Evolutionary conservation across 2,113 vertebrate species (phyloP).

Genomic region (Pseudopodoces humilis): DNA sequence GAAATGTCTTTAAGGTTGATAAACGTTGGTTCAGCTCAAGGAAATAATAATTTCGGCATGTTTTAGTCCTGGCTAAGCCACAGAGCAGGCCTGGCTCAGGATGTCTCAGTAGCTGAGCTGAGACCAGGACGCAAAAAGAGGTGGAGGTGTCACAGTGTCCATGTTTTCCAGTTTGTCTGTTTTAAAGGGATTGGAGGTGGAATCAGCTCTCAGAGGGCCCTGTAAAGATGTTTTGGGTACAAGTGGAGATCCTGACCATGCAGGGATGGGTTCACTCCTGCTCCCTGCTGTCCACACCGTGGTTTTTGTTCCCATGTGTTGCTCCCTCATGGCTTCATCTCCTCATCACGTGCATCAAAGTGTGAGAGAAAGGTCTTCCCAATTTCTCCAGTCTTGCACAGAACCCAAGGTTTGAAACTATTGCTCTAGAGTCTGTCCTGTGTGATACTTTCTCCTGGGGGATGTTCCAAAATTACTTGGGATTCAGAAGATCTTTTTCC

Average conservation of each 20-base stretch:
- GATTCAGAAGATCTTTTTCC: neutral
- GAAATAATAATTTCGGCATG: neutral
- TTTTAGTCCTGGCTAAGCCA: neutral
- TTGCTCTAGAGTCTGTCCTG: neutral
- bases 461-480: neutral
- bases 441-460: neutral
- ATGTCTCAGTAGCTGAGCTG: neutral
- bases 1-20: neutral
- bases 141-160: neutral
- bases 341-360: neutral
- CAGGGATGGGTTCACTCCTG: neutral
- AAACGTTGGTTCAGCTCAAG: neutral
- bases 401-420: neutral
- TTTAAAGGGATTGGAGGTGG: neutral
- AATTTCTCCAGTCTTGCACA: neutral
- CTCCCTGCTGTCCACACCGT: rapidly evolving
- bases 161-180: neutral
- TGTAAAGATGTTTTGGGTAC: neutral
- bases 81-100: neutral
- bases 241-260: neutral
- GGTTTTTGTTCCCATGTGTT: neutral
- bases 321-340: neutral
- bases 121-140: neutral
- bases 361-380: rapidly evolving
- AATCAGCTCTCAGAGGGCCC: neutral